These are phyloP conservation scores for Willowsia nigromaculata DNA, from an alignment of 2,888 invertebrate genomes.

Conservation along the genomic window DNA sequence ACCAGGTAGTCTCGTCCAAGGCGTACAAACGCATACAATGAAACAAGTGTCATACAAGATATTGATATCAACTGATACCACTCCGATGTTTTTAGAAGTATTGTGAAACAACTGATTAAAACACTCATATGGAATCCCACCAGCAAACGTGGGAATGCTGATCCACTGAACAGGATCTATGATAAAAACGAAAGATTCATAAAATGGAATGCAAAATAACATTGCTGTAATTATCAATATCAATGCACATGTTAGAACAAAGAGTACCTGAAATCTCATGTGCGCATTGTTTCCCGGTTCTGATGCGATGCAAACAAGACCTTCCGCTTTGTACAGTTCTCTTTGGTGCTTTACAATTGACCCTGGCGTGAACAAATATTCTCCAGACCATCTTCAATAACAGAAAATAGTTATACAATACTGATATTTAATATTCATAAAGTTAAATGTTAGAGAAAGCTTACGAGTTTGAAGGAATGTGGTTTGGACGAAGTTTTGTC, in stretches of 20 bases:
- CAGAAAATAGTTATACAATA: not conserved
- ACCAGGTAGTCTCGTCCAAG: slow-evolving; percentile 92
- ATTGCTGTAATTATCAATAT: not conserved
- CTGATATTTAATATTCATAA: not conserved
- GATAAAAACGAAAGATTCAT: not conserved
- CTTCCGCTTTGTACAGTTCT: slow-evolving; percentile 88
- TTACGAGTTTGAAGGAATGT: slow-evolving; percentile 81
- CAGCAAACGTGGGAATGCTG: slow-evolving; percentile 88
- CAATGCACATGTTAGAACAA: not conserved
- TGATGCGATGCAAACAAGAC: slow-evolving; percentile 89
- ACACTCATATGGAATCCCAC: slow-evolving; percentile 83
- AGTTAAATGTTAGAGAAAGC: not conserved
- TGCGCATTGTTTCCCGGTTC: slow-evolving; percentile 92
- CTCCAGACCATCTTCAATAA: slow-evolving; percentile 69
- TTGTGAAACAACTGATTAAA: slow-evolving; percentile 88
- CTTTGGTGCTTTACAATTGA: slow-evolving; percentile 87
- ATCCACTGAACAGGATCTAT: slow-evolving; percentile 93
- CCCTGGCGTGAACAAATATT: slow-evolving; percentile 86
- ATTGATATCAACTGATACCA: slow-evolving; percentile 96
- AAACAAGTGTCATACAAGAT: slow-evolving; percentile 91
- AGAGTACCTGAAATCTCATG: slow-evolving; percentile 89
- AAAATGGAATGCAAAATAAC: no score
- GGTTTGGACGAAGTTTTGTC: slow-evolving; percentile 84
- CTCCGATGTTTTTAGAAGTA: slow-evolving; percentile 89
- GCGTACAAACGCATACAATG: slow-evolving; percentile 95